These are phyloP conservation scores for Trematomus bernacchii DNA, from an alignment of 2,797 vertebrate species.

Conservation along the genomic window DNA sequence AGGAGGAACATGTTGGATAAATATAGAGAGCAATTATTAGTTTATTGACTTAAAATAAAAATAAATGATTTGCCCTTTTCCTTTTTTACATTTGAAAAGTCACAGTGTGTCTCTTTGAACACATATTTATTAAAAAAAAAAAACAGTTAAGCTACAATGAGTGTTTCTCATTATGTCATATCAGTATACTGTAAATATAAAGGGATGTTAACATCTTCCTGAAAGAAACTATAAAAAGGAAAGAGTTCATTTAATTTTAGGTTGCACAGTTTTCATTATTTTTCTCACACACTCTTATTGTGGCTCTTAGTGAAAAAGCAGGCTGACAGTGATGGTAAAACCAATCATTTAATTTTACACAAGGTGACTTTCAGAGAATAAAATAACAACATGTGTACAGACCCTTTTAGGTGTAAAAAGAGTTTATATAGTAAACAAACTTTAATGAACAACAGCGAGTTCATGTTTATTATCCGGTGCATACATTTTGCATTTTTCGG, in stretches of 20 bases:
- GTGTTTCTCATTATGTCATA: neutral
- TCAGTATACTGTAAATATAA: neutral
- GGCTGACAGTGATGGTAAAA: neutral
- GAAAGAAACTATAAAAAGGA: neutral
- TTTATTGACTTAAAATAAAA: slow-evolving; percentile 1
- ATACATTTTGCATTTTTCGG: neutral
- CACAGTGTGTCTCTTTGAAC: neutral
- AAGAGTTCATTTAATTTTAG: neutral
- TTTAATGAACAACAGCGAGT: neutral
- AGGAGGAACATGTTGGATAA: slow-evolving; percentile 5
- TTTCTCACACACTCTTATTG: neutral
- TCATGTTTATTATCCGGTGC: neutral
- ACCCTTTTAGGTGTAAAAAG: neutral
- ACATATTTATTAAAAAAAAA: neutral
- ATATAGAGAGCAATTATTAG: neutral
- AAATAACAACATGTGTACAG: neutral
- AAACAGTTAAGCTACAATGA: neutral
- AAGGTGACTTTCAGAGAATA: neutral
- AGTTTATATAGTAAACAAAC: slow-evolving; percentile 14
- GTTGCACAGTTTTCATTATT: neutral
- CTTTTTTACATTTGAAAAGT: neutral
- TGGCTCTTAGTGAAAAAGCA: neutral
- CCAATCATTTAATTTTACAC: neutral
- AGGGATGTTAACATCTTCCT: neutral
- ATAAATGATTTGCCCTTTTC: neutral